These are phyloP conservation scores for Psilanteris sp. DNA, from an alignment of 1,140 invertebrate species.

Conservation along the genomic window DNA sequence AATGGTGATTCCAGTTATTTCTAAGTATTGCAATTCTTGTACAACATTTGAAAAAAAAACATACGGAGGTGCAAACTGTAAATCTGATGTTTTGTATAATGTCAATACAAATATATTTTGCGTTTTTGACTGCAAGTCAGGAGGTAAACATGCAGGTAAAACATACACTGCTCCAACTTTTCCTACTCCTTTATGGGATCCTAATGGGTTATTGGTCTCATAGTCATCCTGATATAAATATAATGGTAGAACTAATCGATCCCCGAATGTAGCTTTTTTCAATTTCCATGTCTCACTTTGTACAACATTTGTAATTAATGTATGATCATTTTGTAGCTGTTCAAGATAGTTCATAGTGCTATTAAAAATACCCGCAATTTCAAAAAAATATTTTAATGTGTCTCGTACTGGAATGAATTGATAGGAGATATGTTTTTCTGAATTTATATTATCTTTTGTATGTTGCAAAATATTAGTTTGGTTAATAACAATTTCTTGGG, in stretches of 20 bases:
- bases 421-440: conserved; percentile 1
- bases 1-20: conserved; percentile 32
- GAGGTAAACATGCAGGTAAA: conserved; percentile 38
- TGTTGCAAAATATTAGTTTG: no score
- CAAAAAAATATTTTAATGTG: conserved; percentile 22
- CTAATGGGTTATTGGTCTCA: conserved; percentile 51
- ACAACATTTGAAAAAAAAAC: conserved; percentile 40
- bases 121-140: conserved; percentile 34
- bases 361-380: conserved; percentile 18
- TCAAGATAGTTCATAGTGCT: no score
- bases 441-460: no score
- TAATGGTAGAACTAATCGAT: conserved; percentile 20
- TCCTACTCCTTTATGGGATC: conserved; percentile 36
- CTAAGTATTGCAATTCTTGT: conserved; percentile 43
- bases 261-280: conserved; percentile 9
- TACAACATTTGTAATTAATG: conserved; percentile 12
- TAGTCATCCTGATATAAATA: conserved; percentile 41
- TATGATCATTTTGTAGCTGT: no score
- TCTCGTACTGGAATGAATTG: conserved; percentile 11
- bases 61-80: conserved; percentile 4
- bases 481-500: conserved; percentile 11
- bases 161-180: conserved; percentile 50
- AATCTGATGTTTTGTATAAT: conserved; percentile 42
- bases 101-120: conserved; percentile 50
- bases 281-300: conserved; percentile 19